phyloP scores from a whole-genome alignment of 2,797 vertebrate genomes.

The Sarcoramphus papa region DNA sequence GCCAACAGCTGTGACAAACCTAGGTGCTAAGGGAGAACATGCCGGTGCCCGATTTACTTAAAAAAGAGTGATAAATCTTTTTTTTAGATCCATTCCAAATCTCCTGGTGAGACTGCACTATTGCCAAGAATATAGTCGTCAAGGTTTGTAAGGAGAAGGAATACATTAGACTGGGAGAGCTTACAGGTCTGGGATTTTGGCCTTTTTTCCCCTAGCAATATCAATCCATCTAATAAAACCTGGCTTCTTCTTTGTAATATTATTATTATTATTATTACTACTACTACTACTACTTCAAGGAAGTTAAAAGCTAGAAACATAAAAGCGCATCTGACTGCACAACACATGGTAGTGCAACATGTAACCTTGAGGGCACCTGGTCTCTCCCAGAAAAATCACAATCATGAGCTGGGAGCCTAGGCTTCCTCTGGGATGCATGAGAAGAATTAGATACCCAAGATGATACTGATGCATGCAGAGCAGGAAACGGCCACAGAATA shows the following conservation, averaged over 20 bases:
- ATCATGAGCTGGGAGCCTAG: neutral
- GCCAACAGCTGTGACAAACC: neutral
- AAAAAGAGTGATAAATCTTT: neutral
- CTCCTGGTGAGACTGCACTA: neutral
- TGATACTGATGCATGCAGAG: fast-evolving
- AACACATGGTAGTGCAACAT: fast-evolving
- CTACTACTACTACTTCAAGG: neutral
- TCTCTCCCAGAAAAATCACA: neutral
- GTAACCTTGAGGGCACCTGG: neutral
- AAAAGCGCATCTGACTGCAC: neutral
- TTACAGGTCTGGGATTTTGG: neutral
- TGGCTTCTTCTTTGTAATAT: neutral
- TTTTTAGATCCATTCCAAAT: neutral
- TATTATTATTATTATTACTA: neutral
- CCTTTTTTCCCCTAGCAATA: neutral
- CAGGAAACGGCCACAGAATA: neutral
- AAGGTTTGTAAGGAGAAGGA: neutral
- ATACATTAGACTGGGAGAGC: neutral
- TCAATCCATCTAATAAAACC: neutral
- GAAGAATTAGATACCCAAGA: neutral
- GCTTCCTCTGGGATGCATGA: neutral
- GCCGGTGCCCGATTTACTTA: neutral
- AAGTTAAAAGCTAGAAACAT: neutral
- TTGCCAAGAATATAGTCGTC: neutral
- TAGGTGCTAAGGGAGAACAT: neutral